A percentile compares a stretch with the other conserved stretches of the same genome.
phyloP scores from a whole-genome alignment of 2,888 invertebrate genomes.

The Eumacrocentrus americanus region DNA sequence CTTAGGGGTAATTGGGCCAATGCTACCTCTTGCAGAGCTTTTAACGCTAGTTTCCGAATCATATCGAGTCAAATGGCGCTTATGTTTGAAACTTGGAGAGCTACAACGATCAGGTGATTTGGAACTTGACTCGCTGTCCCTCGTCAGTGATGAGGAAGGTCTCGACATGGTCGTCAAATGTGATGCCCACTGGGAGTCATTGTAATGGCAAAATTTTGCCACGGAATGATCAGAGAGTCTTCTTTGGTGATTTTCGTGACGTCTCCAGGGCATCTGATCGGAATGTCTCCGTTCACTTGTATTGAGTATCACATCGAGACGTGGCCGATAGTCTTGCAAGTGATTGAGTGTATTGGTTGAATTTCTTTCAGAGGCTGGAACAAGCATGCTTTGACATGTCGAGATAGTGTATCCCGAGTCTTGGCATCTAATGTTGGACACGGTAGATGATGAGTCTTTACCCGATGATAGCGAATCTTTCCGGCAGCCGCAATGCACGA shows the following conservation, averaged over 20 bases:
- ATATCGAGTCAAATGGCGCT: slow-evolving; percentile 28
- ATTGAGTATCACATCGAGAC: slow-evolving; percentile 17
- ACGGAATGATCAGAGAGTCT: slow-evolving; percentile 44
- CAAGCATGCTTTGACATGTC: slow-evolving; percentile 51
- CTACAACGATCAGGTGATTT: slow-evolving; percentile 2
- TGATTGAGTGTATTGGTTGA: slow-evolving; percentile 34
- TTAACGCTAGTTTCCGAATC: slow-evolving; percentile 35
- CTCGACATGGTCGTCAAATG: not conserved
- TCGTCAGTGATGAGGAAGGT: slow-evolving; percentile 7
- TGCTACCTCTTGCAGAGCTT: slow-evolving; percentile 39
- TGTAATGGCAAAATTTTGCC: not conserved
- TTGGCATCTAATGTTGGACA: slow-evolving; percentile 37
- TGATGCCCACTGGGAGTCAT: not conserved
- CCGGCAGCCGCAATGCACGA: slow-evolving; percentile 29
- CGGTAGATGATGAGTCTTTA: slow-evolving; percentile 37
- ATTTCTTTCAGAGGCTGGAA: slow-evolving; percentile 44
- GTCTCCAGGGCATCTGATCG: slow-evolving; percentile 42
- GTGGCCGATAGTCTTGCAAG: slow-evolving; percentile 17
- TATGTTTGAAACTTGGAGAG: slow-evolving; percentile 2
- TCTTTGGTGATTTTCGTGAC: slow-evolving; percentile 22
- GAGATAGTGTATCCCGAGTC: slow-evolving; percentile 49
- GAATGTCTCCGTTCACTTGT: slow-evolving; percentile 40
- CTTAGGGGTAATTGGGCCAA: slow-evolving; percentile 46
- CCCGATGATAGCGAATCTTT: slow-evolving; percentile 37
- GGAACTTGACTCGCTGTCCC: not conserved